Evolutionary conservation across 2,797 vertebrate species (phyloP), one percentile per base, ranked within the genome.

Genomic region (Cyprinodon diabolis): DNA sequence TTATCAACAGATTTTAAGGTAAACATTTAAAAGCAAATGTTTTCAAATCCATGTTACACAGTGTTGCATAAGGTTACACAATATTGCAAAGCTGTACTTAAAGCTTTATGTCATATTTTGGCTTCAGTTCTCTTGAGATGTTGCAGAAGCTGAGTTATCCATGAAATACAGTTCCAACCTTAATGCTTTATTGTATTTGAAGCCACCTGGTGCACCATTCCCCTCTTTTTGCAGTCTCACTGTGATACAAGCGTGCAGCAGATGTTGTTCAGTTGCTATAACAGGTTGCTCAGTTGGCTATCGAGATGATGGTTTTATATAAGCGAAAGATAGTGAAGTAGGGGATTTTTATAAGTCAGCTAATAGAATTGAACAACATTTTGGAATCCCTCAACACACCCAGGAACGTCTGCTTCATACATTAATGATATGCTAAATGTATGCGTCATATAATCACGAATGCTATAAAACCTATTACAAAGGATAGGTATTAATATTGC

Each of bases 191-290:
- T 76, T 69, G 63, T 69, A 67, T 68, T 78, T 79, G 74, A 48
- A 69, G 60, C 63, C 77, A 74, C 40, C 67, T 87, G 77, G 30
- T 69, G 25, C 66, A 23, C 47, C 67, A 21, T 21, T 51, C 25
- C 37, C 71, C 69, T 67, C 67, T 60, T 67, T 75, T 47, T 1
- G 40, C 67, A 66, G 52, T 73, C 48, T 84, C 74, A 23, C 47
- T 69, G 66, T 21, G 51, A 40, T 11, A 25, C 37, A 66, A 52
- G 51, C 65, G 7, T 45, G 19, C 21, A 60, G 60, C 74, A 82
- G 83, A 78, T 84, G 76, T 62, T 75, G 68, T 66, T 83, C 40
- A 55, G 73, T 69, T 57, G 70, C 68, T 47, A n/a, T 45, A 47
- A 63, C 62, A 55, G 7, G 55, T 35, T 6, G 40, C 48, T 7